These are phyloP conservation scores for Eumerus sabulonum DNA, from an alignment of 2,888 invertebrate species.

Conservation along the genomic window DNA sequence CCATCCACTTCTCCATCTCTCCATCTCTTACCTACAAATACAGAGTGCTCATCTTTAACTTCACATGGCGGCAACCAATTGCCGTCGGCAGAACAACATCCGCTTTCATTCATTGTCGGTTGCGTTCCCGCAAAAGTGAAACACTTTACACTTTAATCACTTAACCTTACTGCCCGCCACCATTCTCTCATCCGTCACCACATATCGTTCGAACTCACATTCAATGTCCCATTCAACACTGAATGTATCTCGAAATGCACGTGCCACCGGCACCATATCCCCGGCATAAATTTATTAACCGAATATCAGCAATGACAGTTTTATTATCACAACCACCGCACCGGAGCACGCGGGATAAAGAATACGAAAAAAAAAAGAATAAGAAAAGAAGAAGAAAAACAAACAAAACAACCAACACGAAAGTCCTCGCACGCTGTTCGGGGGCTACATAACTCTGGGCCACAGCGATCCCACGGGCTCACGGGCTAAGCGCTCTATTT, in stretches of 20 bases:
- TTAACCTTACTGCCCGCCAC: slow-evolving; percentile 6
- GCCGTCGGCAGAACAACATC: slow-evolving; percentile 37
- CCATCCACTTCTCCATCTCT: too few relatives aligned
- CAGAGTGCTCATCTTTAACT: too few relatives aligned
- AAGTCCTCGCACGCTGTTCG: too few relatives aligned
- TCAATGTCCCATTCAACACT: slow-evolving; percentile 36
- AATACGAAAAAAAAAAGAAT: slow-evolving; percentile 10
- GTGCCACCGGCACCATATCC: slow-evolving; percentile 71
- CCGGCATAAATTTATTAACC: slow-evolving; percentile 75
- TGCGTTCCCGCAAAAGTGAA: neutral
- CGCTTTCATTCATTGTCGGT: neutral
- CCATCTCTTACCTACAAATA: too few relatives aligned
- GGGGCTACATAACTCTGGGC: too few relatives aligned
- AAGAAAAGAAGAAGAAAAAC: neutral
- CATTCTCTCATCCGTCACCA: slow-evolving; percentile 26
- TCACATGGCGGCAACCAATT: neutral
- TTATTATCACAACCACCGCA: slow-evolving; percentile 74
- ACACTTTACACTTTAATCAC: slow-evolving; percentile 19
- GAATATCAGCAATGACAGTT: slow-evolving; percentile 74
- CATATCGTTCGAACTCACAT: slow-evolving; percentile 21
- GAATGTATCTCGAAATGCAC: slow-evolving; percentile 54
- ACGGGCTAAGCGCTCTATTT: slow-evolving; percentile 56
- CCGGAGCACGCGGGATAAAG: slow-evolving; percentile 50
- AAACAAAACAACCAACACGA: too few relatives aligned
- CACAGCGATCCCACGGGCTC: slow-evolving; percentile 41